Evolutionary conservation across 2,113 vertebrate genomes (phyloP).

Genomic region (Aegotheles bennettii): DNA sequence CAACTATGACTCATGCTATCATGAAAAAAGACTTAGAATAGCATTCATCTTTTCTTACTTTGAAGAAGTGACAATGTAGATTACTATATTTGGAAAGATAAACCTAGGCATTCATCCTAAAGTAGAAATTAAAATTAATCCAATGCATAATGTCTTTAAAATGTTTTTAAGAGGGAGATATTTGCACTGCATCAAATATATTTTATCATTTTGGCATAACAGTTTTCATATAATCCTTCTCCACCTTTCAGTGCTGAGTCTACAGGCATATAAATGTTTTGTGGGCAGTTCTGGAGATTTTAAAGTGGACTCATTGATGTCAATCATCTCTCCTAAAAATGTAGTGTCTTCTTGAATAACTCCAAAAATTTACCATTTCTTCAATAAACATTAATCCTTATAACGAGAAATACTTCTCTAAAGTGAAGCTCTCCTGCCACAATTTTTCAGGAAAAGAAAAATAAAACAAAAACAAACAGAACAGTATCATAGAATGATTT

Average conservation of each 20-base stretch:
- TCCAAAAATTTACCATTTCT: neutral
- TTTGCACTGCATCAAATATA: neutral
- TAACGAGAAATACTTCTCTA: neutral
- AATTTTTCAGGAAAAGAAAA: neutral
- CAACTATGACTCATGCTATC: neutral
- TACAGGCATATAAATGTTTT: neutral
- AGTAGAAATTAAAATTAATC: neutral
- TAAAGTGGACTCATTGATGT: neutral
- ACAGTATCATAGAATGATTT: no score
- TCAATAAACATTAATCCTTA: neutral
- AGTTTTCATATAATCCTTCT: neutral
- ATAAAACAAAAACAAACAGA: neutral
- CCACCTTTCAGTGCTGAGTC: neutral
- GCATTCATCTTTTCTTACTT: neutral
- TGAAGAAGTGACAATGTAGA: neutral
- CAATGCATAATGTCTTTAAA: neutral
- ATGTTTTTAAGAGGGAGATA: neutral
- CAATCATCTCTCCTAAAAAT: neutral
- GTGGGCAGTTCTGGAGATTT: neutral
- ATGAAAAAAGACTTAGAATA: neutral
- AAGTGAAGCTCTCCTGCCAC: neutral
- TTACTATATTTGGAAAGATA: neutral
- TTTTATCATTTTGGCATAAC: neutral
- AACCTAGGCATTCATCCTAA: neutral
- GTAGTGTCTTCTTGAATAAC: neutral